Conservation (phyloP, 1,140 invertebrate species). For the Nasonia longicornis region DNA sequence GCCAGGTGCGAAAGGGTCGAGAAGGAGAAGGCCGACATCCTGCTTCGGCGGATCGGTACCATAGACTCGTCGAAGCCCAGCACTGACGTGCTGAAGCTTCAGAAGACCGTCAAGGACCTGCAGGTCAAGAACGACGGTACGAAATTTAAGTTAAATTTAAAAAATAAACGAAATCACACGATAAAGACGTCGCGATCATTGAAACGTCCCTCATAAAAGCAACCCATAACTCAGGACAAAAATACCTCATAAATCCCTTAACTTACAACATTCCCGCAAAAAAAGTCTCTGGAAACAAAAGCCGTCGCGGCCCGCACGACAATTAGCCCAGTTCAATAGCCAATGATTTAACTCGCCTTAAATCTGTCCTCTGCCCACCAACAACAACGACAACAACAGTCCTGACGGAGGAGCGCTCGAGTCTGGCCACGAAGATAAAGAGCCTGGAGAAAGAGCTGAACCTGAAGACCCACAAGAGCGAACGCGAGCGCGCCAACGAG, state of each 20-base stretch:
- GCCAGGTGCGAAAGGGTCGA: constrained; percentile 82
- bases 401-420: constrained; percentile 64
- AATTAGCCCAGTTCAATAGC: background rate
- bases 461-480: constrained; percentile 66
- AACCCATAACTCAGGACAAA: background rate
- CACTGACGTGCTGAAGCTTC: constrained; percentile 83
- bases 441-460: constrained; percentile 68
- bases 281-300: background rate
- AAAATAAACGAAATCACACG: background rate
- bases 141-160: no score
- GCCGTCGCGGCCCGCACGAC: background rate
- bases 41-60: constrained; percentile 79
- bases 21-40: constrained; percentile 88
- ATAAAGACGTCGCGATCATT: no score
- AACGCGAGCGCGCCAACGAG: constrained; percentile 73
- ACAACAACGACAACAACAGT: constrained; percentile 47
- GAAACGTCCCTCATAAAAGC: background rate
- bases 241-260: background rate
- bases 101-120: constrained; percentile 82
- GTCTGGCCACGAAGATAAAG: constrained; percentile 67
- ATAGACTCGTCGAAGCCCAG: constrained; percentile 79
- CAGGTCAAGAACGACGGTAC: constrained; percentile 84
- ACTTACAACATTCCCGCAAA: background rate
- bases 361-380: background rate
- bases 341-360: background rate